Percentiles rank a stretch among this genome's conserved stretches.
These are phyloP conservation scores for Phania funesta DNA, from an alignment of 2,888 invertebrate genomes.

Conservation along the genomic window DNA sequence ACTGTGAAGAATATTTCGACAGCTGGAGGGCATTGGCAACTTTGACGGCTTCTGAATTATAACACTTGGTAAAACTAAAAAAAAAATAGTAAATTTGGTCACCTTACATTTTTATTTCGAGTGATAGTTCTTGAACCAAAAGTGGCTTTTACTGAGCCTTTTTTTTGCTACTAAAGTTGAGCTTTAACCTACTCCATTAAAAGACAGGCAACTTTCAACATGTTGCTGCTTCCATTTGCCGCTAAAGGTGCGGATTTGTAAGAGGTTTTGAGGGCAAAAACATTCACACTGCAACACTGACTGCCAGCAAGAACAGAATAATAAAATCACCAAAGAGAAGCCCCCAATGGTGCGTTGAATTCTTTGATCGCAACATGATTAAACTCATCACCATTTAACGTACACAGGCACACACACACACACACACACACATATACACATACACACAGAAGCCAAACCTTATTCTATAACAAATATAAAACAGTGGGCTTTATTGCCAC, in stretches of 20 bases:
- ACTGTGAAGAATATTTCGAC: no score
- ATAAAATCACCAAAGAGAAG: background rate
- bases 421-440: background rate
- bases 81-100: no score
- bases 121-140: background rate
- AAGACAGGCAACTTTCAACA: background rate
- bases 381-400: background rate
- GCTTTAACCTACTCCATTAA: conserved; percentile 46
- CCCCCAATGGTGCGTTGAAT: conserved; percentile 58
- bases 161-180: background rate
- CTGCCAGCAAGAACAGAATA: background rate
- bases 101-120: no score
- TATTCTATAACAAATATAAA: conserved; percentile 25
- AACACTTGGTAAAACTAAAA: no score
- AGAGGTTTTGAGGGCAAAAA: background rate
- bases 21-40: no score
- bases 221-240: conserved; percentile 1
- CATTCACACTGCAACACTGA: background rate
- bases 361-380: conserved; percentile 4
- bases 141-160: background rate
- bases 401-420: background rate
- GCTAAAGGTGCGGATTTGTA: conserved; percentile 48
- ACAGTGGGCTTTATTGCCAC: conserved; percentile 1
- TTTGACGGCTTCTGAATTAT: no score
- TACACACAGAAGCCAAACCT: conserved; percentile 53